A percentile compares a stretch with the other conserved stretches of the same genome.
phyloP scores from a whole-genome alignment of 2,113 vertebrate genomes.

The Heptranchias perlo region DNA sequence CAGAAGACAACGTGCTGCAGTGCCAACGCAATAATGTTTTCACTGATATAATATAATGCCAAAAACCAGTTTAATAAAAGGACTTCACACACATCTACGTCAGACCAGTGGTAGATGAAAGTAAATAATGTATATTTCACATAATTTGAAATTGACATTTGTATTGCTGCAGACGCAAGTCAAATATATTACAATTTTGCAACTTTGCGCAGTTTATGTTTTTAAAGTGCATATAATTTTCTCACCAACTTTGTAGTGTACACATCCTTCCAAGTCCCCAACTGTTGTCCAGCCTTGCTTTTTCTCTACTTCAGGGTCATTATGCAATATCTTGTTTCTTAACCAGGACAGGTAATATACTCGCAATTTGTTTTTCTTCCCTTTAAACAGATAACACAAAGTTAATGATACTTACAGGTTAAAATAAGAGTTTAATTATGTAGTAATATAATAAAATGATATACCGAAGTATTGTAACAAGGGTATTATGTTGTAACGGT shows the following conservation, averaged over 20 bases:
- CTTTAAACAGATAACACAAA: constrained; percentile 52
- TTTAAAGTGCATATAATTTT: neutral
- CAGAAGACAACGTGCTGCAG: neutral
- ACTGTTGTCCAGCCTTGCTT: constrained; percentile 97
- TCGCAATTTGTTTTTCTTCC: constrained; percentile 96
- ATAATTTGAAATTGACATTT: neutral
- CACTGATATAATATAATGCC: neutral
- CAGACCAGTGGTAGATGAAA: neutral
- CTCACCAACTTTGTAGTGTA: constrained; percentile 97
- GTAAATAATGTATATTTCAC: neutral
- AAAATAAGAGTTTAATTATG: neutral
- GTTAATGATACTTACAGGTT: neutral
- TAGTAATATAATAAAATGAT: neutral
- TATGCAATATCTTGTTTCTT: constrained; percentile 97
- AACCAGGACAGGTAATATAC: constrained; percentile 99
- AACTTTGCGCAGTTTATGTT: neutral
- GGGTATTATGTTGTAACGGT: neutral
- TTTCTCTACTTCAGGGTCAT: constrained; percentile 96
- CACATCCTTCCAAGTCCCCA: constrained; percentile 89
- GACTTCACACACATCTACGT: neutral
- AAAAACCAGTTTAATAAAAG: neutral
- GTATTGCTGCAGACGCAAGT: neutral
- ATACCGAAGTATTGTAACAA: neutral
- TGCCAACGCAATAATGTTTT: neutral
- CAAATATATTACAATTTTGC: neutral